These are phyloP conservation scores for Myiozetetes cayanensis DNA, from an alignment of 2,113 vertebrate species.

Conservation along the genomic window DNA sequence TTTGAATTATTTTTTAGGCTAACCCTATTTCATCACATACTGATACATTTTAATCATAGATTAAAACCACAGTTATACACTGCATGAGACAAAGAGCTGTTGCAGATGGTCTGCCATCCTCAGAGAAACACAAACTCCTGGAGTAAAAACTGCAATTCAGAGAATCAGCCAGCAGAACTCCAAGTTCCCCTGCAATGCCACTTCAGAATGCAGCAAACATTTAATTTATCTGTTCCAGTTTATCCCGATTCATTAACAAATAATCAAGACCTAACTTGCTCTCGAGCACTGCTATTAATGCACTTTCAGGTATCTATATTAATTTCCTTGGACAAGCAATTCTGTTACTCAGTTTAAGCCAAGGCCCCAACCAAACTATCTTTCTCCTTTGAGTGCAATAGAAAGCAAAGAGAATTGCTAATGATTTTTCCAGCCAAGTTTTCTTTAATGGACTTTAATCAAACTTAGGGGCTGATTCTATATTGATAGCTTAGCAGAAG, in stretches of 20 bases:
- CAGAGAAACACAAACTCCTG: background rate
- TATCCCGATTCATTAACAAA: conserved; percentile 12
- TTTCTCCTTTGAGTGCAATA: background rate
- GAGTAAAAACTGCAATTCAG: background rate
- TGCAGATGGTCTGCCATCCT: background rate
- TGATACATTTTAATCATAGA: background rate
- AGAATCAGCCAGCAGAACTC: background rate
- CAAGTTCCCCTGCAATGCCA: background rate
- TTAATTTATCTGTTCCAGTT: background rate
- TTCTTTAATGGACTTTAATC: conserved; percentile 18
- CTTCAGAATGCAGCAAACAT: background rate
- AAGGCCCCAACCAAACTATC: background rate
- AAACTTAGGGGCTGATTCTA: background rate
- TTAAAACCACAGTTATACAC: background rate
- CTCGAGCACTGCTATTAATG: background rate
- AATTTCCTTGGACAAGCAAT: conserved; percentile 28
- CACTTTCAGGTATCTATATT: background rate
- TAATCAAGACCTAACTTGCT: background rate
- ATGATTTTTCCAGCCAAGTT: conserved; percentile 30
- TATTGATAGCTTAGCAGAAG: background rate
- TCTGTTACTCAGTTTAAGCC: conserved; percentile 10
- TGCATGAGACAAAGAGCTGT: background rate
- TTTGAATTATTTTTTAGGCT: background rate
- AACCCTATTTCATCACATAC: background rate
- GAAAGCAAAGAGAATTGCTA: conserved; percentile 10